Evolutionary conservation across 2,888 invertebrate genomes (phyloP).

Genomic region (Brachyopa scutellaris): DNA sequence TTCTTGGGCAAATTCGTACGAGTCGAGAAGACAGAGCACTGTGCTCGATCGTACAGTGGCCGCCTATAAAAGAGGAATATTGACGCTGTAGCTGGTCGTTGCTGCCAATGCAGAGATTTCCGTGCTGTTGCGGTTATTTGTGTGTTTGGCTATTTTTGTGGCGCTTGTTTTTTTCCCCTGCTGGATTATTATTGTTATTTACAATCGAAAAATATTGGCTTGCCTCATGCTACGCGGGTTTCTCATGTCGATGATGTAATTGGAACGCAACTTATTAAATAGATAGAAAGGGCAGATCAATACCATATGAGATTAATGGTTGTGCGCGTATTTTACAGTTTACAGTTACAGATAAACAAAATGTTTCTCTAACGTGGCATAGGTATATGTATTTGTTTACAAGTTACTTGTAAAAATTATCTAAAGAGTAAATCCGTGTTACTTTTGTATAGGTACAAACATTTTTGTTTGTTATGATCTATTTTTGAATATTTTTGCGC

Average conservation of each 20-base stretch:
- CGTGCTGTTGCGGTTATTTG: conserved; percentile 13
- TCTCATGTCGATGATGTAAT: conserved; percentile 36
- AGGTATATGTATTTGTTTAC: too few species aligned
- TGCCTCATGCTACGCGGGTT: background rate
- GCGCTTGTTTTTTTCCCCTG: conserved; percentile 9
- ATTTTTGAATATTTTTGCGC: too few species aligned
- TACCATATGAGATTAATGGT: too few species aligned
- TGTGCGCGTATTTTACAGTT: too few species aligned
- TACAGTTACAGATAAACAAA: too few species aligned
- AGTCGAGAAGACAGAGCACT: background rate
- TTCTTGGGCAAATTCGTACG: conserved; percentile 33
- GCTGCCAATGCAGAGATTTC: conserved; percentile 24
- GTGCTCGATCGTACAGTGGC: conserved; percentile 47
- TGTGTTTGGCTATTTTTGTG: conserved; percentile 32
- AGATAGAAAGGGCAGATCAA: too few species aligned
- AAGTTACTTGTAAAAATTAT: too few species aligned
- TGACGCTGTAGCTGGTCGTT: background rate
- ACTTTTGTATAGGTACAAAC: too few species aligned
- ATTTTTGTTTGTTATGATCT: too few species aligned
- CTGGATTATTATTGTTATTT: conserved; percentile 10
- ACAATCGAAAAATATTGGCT: conserved; percentile 27
- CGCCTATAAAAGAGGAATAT: conserved; percentile 49
- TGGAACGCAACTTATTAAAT: too few species aligned
- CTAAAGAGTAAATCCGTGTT: too few species aligned
- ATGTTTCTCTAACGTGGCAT: too few species aligned